These are phyloP conservation scores for Galeopsomyia nigrocyanea DNA, from an alignment of 2,888 invertebrate species.

Conservation along the genomic window DNA sequence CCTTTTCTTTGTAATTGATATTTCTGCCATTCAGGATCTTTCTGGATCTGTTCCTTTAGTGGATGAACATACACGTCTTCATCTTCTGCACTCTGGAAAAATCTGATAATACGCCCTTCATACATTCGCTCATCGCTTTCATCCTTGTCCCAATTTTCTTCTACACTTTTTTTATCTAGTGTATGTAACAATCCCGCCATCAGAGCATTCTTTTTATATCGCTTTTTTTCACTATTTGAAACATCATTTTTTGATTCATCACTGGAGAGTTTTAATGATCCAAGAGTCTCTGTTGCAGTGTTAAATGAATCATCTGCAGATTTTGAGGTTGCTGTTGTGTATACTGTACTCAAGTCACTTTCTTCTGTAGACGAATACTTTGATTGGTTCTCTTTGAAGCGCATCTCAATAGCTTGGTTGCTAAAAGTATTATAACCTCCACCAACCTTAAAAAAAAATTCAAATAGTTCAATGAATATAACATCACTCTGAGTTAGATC, in stretches of 20 bases:
- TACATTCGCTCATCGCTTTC: no score
- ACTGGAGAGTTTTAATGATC: neutral
- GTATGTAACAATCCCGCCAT: slow-evolving; percentile 15
- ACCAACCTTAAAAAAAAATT: slow-evolving; percentile 13
- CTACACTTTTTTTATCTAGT: no score
- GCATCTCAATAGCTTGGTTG: slow-evolving; percentile 38
- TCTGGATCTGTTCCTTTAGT: slow-evolving; percentile 6
- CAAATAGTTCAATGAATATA: no score
- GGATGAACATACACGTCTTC: slow-evolving; percentile 38
- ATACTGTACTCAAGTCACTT: neutral
- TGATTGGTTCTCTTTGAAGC: slow-evolving; percentile 10
- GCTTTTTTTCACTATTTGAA: neutral
- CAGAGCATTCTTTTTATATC: slow-evolving; percentile 34
- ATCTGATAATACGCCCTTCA: no score
- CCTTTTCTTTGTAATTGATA: slow-evolving; percentile 21
- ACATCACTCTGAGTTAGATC: no score
- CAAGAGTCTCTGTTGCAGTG: neutral
- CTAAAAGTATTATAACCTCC: slow-evolving; percentile 30
- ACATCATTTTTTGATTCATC: neutral
- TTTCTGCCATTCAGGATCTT: slow-evolving; percentile 31
- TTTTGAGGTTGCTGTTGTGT: neutral
- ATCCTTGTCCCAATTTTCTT: no score
- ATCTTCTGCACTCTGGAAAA: slow-evolving; percentile 5
- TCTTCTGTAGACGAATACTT: neutral
- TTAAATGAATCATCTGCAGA: slow-evolving; percentile 17